Evolutionary conservation across 2,797 vertebrate genomes (phyloP).

Genomic region (Chrysocyon brachyurus): DNA sequence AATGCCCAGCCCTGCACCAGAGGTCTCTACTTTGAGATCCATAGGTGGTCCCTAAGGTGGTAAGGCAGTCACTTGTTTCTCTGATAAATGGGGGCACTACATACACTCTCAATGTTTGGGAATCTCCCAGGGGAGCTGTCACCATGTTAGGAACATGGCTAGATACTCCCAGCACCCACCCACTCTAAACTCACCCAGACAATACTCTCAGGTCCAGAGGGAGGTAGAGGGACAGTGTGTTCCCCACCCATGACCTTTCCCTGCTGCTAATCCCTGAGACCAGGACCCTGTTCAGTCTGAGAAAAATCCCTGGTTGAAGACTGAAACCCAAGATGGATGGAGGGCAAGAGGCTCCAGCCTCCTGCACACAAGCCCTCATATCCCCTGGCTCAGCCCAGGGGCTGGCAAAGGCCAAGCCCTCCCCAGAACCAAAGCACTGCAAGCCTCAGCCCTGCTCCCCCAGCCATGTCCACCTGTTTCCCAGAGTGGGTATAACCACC

Average conservation of each 20-base stretch:
- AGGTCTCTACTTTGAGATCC: background rate
- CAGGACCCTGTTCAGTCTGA: background rate
- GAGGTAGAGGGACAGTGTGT: background rate
- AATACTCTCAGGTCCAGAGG: background rate
- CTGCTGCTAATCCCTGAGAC: background rate
- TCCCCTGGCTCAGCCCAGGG: background rate
- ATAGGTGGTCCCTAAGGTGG: background rate
- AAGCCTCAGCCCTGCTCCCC: background rate
- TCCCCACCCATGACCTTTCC: background rate
- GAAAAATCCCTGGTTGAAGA: background rate
- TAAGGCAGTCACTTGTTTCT: too few relatives aligned
- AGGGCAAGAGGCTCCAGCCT: background rate
- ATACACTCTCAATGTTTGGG: background rate
- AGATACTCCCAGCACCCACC: background rate
- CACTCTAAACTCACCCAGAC: background rate
- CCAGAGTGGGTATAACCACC: background rate
- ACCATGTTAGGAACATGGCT: background rate
- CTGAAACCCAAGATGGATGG: background rate
- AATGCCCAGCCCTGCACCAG: background rate
- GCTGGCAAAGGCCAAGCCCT: background rate
- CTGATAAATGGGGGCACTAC: fast-evolving
- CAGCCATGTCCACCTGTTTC: background rate
- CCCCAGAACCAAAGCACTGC: background rate
- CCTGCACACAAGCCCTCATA: fast-evolving
- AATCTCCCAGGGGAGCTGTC: background rate